Conservation (phyloP, 1,140 invertebrate species). For the Zaprionus ornatus region DNA sequence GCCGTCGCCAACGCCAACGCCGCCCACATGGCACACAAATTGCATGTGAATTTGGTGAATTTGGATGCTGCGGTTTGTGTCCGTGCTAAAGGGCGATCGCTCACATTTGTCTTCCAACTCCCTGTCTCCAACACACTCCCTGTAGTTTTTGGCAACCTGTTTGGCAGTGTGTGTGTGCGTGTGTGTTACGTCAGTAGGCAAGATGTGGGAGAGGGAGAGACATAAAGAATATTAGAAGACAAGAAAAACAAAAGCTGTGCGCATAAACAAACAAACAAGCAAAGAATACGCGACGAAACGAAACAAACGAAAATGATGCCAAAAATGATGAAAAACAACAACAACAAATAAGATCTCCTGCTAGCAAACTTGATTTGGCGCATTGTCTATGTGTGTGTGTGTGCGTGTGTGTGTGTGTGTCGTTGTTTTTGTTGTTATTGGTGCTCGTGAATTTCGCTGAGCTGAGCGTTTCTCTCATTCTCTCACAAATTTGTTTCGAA, state of each 20-base stretch:
- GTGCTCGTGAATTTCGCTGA: constrained; percentile 63
- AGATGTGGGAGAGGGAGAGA: not conserved
- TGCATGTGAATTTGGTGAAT: constrained; percentile 29
- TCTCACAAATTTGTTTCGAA: constrained; percentile 44
- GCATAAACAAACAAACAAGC: constrained; percentile 19
- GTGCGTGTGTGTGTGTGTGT: constrained; percentile 12
- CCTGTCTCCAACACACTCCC: not conserved
- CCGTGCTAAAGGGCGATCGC: constrained; percentile 33
- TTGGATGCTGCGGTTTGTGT: constrained; percentile 5
- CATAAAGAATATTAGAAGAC: not conserved
- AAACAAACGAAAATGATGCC: constrained; percentile 24
- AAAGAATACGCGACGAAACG: constrained; percentile 11
- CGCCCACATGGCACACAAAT: constrained; percentile 7
- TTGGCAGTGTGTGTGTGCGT: constrained; percentile 22
- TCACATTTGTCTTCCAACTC: not conserved
- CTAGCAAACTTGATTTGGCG: constrained; percentile 29
- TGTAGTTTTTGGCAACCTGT: constrained; percentile 60
- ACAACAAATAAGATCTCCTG: not conserved
- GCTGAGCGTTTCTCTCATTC: constrained; percentile 36
- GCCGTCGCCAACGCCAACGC: not conserved
- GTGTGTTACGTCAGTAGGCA: constrained; percentile 12
- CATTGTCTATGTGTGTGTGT: not conserved
- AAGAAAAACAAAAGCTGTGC: constrained; percentile 9
- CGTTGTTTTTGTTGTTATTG: constrained; percentile 31
- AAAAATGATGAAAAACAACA: constrained; percentile 17